Evolutionary conservation across 2,888 invertebrate genomes (phyloP).

Genomic region (Volucella bombylans): DNA sequence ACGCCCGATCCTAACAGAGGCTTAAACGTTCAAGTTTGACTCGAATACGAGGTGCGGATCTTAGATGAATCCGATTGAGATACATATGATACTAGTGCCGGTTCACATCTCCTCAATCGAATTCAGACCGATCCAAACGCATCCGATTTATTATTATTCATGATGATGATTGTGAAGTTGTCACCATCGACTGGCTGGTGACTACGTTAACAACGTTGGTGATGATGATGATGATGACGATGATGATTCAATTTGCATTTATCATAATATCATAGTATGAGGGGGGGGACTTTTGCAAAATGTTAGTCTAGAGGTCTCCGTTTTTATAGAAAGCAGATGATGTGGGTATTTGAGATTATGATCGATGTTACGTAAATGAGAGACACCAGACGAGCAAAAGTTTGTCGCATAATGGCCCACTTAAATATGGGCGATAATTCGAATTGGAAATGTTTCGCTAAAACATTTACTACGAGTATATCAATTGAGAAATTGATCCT

Average conservation of each 20-base stretch:
- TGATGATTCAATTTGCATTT: slow-evolving; percentile 43
- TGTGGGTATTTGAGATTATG: slow-evolving; percentile 33
- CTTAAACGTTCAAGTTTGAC: slow-evolving; percentile 1
- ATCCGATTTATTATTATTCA: slow-evolving; percentile 25
- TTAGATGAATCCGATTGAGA: slow-evolving; percentile 3
- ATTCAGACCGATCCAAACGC: slow-evolving; percentile 17
- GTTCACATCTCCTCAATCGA: neutral
- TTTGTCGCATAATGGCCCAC: slow-evolving; percentile 43
- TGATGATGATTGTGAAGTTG: slow-evolving; percentile 40
- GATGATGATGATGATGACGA: slow-evolving; percentile 8
- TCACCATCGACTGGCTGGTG: slow-evolving; percentile 27
- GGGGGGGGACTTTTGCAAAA: slow-evolving; percentile 8
- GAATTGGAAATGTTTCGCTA: slow-evolving; percentile 19
- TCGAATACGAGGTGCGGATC: neutral
- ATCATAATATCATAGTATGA: neutral
- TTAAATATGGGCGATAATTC: slow-evolving; percentile 29
- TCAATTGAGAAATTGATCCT: slow-evolving; percentile 17
- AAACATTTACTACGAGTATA: neutral
- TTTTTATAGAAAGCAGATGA: slow-evolving; percentile 42
- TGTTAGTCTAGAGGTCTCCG: neutral
- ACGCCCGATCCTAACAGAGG: neutral
- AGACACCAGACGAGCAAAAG: slow-evolving; percentile 20
- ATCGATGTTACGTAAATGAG: slow-evolving; percentile 24
- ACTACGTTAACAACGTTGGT: neutral
- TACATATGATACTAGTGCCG: neutral